Percentiles rank a stretch among this genome's conserved stretches.
These are phyloP conservation scores for Morelia viridis DNA, from an alignment of 2,797 vertebrate species.

Conservation along the genomic window DNA sequence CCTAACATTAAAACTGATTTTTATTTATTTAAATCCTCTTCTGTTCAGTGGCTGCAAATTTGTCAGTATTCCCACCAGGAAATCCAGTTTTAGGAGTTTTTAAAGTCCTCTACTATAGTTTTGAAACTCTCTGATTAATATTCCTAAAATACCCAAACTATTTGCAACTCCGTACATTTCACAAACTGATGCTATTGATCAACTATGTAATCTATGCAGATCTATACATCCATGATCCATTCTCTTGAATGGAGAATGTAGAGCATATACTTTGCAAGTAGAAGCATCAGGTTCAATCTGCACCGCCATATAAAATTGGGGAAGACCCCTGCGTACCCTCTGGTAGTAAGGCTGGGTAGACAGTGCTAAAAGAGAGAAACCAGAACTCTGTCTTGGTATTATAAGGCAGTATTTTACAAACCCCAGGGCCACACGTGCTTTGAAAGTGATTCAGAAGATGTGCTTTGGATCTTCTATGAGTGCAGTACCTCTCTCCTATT, in stretches of 20 bases:
- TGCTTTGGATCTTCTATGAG: no score
- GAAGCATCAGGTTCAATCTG: background rate
- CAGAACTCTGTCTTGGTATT: background rate
- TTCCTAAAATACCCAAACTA: background rate
- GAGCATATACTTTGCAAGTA: background rate
- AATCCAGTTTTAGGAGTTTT: background rate
- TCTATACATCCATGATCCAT: background rate
- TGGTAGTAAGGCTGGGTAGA: background rate
- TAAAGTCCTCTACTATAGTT: background rate
- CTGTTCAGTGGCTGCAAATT: background rate
- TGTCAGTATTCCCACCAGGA: background rate
- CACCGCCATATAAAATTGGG: background rate
- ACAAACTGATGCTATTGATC: background rate
- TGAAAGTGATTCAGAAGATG: no score
- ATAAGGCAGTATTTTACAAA: background rate
- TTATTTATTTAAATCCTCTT: slow-evolving; percentile 30
- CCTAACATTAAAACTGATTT: slow-evolving; percentile 40
- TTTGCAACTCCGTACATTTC: accelerated
- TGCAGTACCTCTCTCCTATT: no score
- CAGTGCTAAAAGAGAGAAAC: background rate
- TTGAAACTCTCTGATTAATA: background rate
- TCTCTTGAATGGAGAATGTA: background rate
- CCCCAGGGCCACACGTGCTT: no score
- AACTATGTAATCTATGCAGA: background rate
- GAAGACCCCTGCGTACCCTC: background rate